Base-by-base conservation (phyloP, 2,113 vertebrate species). In the Myxocyprinus asiaticus region DNA sequence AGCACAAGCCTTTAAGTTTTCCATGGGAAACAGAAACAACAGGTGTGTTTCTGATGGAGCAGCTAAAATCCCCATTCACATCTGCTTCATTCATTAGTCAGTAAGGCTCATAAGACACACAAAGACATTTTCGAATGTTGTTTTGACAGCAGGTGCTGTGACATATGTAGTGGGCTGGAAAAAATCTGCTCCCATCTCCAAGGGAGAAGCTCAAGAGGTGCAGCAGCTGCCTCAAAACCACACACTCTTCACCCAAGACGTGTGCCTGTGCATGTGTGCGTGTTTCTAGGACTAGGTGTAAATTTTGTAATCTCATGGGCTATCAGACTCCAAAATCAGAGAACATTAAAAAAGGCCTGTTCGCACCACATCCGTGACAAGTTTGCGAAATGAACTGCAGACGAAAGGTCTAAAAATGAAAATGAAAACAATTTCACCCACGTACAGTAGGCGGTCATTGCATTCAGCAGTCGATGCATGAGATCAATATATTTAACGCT, bases 31-130 rank as follows among this genome's bases (percentile, higher is more conserved):
- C 8, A 10, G 17, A 65, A 50, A 63, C 58, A 74, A 74, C 71
- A 74, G 71, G 71, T 74, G 71, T 14, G 71, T 74, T 74, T 74
- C 15, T 74, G 17, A 63, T 4, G 17, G 71, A 48, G 58, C 71
- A 50, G 59, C 58, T 63, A 42, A 62, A 63, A 63, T 51, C 17
- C 17, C 71, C 45, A 72, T 45, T 56, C 7, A 56, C 71, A 63
- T 50, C 71, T 63, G 71, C 58, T 63, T 61, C 44, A 63, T 74
- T 61, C 58, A 74, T 63, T 74, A 74, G 51, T 70, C 68, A 70
- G 68, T 51, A 42, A 53, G 10, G 15, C 15, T 72, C 42, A 14
- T 72, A 53, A 45, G 70, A 61, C 56, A 48, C 71, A 61, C 6
- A n/a, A 2, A 74, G 71, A 62, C 3, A 3, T 33, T 74, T 74